These are phyloP conservation scores for Hyaena hyaena DNA, from an alignment of 2,113 vertebrate species.

Conservation along the genomic window DNA sequence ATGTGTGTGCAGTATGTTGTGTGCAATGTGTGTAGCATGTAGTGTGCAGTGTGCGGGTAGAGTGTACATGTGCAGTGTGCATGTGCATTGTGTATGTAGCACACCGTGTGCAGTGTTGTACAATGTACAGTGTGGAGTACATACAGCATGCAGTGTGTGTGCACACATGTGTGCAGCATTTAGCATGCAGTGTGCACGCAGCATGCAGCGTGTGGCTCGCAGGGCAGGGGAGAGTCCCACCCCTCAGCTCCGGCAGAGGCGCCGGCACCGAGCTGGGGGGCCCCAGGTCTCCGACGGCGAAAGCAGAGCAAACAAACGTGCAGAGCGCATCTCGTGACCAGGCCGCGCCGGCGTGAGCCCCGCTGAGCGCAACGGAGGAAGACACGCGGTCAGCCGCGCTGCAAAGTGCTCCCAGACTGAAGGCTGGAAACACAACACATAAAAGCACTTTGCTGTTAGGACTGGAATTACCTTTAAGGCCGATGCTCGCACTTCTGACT, in stretches of 20 bases:
- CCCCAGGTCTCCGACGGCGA: background rate
- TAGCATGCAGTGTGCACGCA: too few relatives aligned
- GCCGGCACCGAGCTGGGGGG: accelerated
- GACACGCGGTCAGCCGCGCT: background rate
- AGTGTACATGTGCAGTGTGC: too few relatives aligned
- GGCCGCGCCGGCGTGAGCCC: background rate
- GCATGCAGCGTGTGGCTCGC: background rate
- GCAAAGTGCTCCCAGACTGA: background rate
- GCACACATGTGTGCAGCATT: too few relatives aligned
- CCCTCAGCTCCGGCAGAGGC: background rate
- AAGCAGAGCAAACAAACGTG: background rate
- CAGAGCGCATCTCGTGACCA: background rate
- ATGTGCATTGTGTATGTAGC: too few relatives aligned
- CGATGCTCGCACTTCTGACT: accelerated
- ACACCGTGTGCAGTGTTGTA: too few relatives aligned
- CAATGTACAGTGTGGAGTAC: too few relatives aligned
- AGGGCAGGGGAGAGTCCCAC: accelerated
- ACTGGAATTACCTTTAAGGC: background rate
- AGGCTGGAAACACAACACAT: accelerated
- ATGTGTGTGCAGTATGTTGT: too few relatives aligned
- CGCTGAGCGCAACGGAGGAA: background rate
- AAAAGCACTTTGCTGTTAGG: background rate
- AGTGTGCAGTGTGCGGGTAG: too few relatives aligned
- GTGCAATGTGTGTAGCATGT: too few relatives aligned
- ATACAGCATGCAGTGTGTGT: too few relatives aligned